Conservation (phyloP, 92 coral and sea anemone species). For the Siderastrea radians region DNA sequence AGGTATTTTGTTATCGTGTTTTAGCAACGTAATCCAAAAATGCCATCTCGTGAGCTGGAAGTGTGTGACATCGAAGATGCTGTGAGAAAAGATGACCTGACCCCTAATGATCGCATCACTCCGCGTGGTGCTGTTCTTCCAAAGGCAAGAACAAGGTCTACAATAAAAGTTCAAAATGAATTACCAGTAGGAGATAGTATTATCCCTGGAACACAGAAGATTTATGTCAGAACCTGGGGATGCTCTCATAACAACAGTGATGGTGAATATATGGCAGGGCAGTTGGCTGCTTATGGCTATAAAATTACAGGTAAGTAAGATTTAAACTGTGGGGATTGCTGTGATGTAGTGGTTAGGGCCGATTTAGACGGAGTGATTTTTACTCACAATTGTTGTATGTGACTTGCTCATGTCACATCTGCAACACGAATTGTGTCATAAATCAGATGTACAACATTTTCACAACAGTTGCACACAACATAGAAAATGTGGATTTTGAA, state of each 20-base stretch:
- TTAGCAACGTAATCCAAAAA: constrained; percentile 8
- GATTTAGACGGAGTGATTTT: too few species aligned
- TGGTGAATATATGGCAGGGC: constrained; percentile 99
- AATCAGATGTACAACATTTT: too few species aligned
- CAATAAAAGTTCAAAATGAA: constrained; percentile 41
- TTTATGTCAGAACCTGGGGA: constrained; percentile 96
- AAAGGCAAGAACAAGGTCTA: constrained; percentile 65
- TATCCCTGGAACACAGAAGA: constrained; percentile 97
- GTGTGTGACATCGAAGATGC: constrained; percentile 97
- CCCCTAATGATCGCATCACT: constrained; percentile 86
- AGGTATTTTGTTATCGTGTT: background rate
- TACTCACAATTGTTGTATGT: too few species aligned
- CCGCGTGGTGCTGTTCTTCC: constrained; percentile 80
- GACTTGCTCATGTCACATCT: too few species aligned
- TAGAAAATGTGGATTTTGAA: too few species aligned
- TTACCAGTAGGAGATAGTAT: constrained; percentile 87
- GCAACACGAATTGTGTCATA: too few species aligned
- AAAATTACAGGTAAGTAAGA: constrained; percentile 80
- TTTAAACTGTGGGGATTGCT: background rate
- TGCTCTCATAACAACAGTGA: constrained; percentile 99
- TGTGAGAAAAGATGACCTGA: constrained; percentile 80
- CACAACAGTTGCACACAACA: too few species aligned
- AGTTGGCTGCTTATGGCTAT: constrained; percentile 96
- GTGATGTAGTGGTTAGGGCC: too few species aligned
- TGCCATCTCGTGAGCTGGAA: constrained; percentile 83